These are phyloP conservation scores for Scolanthus callimorphus DNA, from an alignment of 92 coral and sea anemone species.

Conservation along the genomic window DNA sequence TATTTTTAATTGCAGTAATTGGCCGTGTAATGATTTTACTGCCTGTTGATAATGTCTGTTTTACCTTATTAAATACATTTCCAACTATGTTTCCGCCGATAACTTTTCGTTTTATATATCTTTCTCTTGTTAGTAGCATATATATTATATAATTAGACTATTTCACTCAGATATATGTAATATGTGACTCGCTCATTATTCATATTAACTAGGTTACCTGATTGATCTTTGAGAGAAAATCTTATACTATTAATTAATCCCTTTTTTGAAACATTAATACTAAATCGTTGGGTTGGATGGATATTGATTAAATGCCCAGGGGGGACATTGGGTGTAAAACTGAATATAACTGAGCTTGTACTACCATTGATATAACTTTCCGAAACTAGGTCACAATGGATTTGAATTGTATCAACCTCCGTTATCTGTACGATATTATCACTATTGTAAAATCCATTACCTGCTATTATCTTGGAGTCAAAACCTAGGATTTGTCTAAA, in stretches of 20 bases:
- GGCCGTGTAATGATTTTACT: not conserved
- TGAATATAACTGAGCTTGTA: not conserved
- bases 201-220: conserved; percentile 1
- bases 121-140: conserved; percentile 1
- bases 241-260: not conserved
- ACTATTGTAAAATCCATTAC: conserved; percentile 3
- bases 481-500: conserved; percentile 15
- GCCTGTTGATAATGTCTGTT: not conserved
- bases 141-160: not conserved
- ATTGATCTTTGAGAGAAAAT: not conserved
- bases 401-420: conserved; percentile 11
- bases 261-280: not conserved
- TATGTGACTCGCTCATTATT: not conserved
- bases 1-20: not conserved
- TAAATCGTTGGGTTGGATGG: not conserved
- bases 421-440: conserved; percentile 17
- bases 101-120: not conserved
- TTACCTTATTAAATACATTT: not conserved
- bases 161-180: not conserved
- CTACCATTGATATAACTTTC: conserved; percentile 3
- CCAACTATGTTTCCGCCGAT: not conserved
- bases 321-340: conserved; percentile 1
- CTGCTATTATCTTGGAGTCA: conserved; percentile 10
- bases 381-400: conserved; percentile 1
- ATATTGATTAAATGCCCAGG: not conserved